Evolutionary conservation across 2,113 vertebrate genomes (phyloP).

Genomic region (Equus quagga): DNA sequence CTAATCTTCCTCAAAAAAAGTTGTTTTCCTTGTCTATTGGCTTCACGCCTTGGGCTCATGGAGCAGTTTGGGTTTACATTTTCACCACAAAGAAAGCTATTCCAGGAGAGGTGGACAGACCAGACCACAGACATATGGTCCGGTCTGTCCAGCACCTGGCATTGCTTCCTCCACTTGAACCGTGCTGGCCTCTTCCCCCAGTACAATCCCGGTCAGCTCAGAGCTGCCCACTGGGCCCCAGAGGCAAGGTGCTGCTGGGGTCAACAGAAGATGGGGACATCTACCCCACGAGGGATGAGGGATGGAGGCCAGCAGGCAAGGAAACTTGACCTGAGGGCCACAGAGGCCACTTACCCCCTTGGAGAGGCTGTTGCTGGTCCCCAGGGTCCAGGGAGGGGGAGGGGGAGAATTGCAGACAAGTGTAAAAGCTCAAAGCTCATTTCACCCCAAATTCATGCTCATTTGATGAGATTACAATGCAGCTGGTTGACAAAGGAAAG

Average conservation of each 20-base stretch:
- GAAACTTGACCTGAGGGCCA: no score
- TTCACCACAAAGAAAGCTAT: neutral
- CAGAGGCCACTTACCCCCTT: no score
- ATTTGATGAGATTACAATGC: neutral
- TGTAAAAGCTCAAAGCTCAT: conserved; percentile 29
- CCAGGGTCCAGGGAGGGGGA: neutral
- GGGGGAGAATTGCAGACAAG: neutral
- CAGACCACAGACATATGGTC: neutral
- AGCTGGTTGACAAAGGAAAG: neutral
- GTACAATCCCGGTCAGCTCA: neutral
- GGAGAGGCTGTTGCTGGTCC: neutral
- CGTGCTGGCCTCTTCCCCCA: neutral
- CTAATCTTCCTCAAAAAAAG: no score
- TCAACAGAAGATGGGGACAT: neutral
- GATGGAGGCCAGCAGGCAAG: no score
- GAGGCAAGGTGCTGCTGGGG: neutral
- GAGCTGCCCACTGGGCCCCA: neutral
- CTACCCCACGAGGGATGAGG: neutral
- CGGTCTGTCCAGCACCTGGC: neutral
- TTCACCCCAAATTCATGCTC: conserved; percentile 14
- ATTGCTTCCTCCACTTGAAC: neutral
- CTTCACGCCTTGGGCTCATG: neutral
- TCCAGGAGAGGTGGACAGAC: neutral
- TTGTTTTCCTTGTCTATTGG: neutral
- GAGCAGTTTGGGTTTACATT: neutral